These are phyloP conservation scores for Cosmia pyralina DNA, from an alignment of 2,888 invertebrate genomes.

Conservation along the genomic window DNA sequence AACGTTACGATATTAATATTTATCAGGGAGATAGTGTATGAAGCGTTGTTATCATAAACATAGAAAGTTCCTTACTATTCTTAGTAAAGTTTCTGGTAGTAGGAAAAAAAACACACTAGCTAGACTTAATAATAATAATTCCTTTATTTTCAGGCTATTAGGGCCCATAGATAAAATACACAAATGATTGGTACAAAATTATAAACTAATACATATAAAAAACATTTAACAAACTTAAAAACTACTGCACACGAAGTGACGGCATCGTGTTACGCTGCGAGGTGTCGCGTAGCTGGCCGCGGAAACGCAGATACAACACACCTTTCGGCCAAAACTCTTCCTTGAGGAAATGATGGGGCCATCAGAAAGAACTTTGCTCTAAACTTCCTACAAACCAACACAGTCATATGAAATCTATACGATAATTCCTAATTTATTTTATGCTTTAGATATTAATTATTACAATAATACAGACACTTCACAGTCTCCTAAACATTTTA, in stretches of 20 bases:
- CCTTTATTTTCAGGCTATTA: too few relatives aligned
- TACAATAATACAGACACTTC: neutral
- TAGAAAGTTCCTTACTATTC: neutral
- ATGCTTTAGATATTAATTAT: too few relatives aligned
- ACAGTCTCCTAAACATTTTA: neutral
- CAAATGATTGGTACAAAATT: too few relatives aligned
- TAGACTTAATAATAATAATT: neutral
- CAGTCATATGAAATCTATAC: neutral
- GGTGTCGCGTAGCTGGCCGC: too few relatives aligned
- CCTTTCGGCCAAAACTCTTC: too few relatives aligned
- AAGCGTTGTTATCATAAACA: neutral
- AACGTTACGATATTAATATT: constrained; percentile 47
- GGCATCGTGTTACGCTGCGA: too few relatives aligned
- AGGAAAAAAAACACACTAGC: neutral
- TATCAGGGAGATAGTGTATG: constrained; percentile 31
- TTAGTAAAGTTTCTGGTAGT: neutral
- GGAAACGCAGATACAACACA: too few relatives aligned
- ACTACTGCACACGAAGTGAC: too few relatives aligned
- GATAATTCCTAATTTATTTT: neutral
- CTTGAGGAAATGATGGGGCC: too few relatives aligned
- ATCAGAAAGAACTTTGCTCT: neutral
- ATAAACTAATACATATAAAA: too few relatives aligned
- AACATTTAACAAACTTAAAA: too few relatives aligned
- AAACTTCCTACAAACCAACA: neutral
- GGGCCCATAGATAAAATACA: too few relatives aligned